Base-by-base conservation (phyloP, 2,888 invertebrate genomes). In the Eupelmus urozonus region DNA sequence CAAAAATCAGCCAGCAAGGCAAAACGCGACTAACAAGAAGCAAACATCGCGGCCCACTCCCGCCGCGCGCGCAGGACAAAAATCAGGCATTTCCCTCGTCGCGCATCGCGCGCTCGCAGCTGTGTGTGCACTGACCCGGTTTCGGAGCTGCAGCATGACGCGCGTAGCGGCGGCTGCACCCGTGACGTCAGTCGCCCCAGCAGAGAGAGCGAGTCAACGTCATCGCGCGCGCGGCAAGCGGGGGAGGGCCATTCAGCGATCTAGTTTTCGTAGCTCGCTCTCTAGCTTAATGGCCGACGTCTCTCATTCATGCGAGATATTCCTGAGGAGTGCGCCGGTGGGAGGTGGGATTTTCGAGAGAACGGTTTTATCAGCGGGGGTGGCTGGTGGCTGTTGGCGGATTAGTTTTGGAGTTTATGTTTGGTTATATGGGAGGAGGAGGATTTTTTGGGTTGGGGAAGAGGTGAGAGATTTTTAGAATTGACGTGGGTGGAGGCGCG, bases 141-240 rank as follows among this genome's bases (percentile, higher is more conserved):
- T 85, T 85, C 49, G 11, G 76, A 81, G 79, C n/a, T n/a, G 80
- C 82, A n/a, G n/a, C 82, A 82, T 87, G 85, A 85, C 86, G 85
- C 80, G 63, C 75, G 69, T n/a, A 23, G 18, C 25, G 23, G n/a
- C 29, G 11, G 2, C 20, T 18, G n/a, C 63, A 9, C 77, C 57
- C 70, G 81, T 86, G 87, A 87, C 86, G 86, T 87, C 86, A 87
- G 82, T 78, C 57, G 63, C 79, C 69, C 78, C 74, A 45, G 75
- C 80, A 83, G n/a, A n/a, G n/a, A n/a, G n/a, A n/a, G n/a, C n/a
- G n/a, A n/a, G 84, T 60, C 77, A 84, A 85, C 87, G 86, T 87
- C 86, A 87, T 84, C 75, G 78, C 74, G 81, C 23, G 20, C 20
- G 4, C 34, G 67, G n/a, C 5, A 34, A 34, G 9, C 9, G 34